phyloP scores from a whole-genome alignment of 2,888 invertebrate species.

The Lepidocyrtoides sp. region DNA sequence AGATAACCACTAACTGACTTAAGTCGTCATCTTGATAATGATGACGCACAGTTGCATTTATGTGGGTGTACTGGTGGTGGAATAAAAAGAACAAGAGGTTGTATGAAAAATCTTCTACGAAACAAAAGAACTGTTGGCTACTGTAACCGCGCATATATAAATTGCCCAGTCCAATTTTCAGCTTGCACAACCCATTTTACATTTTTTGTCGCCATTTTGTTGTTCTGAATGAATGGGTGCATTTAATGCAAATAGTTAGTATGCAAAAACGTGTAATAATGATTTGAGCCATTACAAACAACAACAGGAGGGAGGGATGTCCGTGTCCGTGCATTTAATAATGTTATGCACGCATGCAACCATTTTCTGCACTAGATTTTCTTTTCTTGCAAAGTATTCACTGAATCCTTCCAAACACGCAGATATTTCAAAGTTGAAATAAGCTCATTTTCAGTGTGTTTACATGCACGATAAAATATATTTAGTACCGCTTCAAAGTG shows the following conservation, averaged over 20 bases:
- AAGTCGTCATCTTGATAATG: conserved; percentile 10
- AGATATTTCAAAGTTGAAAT: neutral
- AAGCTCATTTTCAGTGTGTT: conserved; percentile 13
- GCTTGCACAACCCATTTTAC: neutral
- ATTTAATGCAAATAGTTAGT: neutral
- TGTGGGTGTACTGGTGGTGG: neutral
- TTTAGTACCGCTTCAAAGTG: neutral
- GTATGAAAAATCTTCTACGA: too few relatives aligned
- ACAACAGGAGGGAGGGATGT: too few relatives aligned
- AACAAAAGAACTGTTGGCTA: too few relatives aligned
- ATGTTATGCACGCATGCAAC: neutral
- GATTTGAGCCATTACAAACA: conserved; percentile 2
- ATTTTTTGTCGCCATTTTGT: neutral
- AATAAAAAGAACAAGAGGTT: neutral
- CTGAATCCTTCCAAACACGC: neutral
- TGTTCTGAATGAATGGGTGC: neutral
- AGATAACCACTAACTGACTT: conserved; percentile 62
- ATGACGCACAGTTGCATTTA: neutral
- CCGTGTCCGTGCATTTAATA: neutral
- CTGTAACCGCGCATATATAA: too few relatives aligned
- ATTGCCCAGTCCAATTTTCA: too few relatives aligned
- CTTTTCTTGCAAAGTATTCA: neutral
- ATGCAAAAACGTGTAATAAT: neutral
- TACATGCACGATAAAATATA: neutral
- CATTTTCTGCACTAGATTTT: neutral